A percentile compares a stretch with the other conserved stretches of the same genome.
Conservation (phyloP, 2,797 vertebrate species). For the Tapera naevia region DNA sequence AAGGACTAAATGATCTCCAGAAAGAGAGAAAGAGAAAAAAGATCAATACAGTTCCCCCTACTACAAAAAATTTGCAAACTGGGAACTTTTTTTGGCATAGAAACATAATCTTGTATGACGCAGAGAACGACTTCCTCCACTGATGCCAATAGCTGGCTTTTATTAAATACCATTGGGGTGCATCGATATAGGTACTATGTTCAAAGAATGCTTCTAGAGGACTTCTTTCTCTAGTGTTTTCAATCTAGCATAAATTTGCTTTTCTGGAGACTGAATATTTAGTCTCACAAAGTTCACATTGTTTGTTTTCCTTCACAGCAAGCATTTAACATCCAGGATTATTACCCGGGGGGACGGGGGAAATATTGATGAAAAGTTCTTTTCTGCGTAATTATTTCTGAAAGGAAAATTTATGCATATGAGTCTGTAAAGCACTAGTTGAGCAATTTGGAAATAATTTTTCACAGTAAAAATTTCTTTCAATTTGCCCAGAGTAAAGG, state of each 20-base stretch:
- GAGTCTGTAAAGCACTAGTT: background rate
- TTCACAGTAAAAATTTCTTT: background rate
- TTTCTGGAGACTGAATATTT: background rate
- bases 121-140: background rate
- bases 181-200: background rate
- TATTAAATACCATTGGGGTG: background rate
- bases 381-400: background rate
- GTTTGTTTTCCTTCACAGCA: background rate
- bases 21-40: background rate
- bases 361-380: background rate
- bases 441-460: background rate
- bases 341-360: fast-evolving
- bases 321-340: background rate
- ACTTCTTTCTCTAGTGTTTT: background rate
- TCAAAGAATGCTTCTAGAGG: background rate
- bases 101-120: background rate
- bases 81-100: background rate
- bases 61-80: background rate
- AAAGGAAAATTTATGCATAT: background rate
- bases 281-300: background rate
- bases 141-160: background rate
- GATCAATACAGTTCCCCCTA: background rate
- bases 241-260: background rate
- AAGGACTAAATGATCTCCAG: background rate
- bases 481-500: background rate